phyloP scores from a whole-genome alignment of 2,797 vertebrate genomes.

The Takifugu ocellatus region DNA sequence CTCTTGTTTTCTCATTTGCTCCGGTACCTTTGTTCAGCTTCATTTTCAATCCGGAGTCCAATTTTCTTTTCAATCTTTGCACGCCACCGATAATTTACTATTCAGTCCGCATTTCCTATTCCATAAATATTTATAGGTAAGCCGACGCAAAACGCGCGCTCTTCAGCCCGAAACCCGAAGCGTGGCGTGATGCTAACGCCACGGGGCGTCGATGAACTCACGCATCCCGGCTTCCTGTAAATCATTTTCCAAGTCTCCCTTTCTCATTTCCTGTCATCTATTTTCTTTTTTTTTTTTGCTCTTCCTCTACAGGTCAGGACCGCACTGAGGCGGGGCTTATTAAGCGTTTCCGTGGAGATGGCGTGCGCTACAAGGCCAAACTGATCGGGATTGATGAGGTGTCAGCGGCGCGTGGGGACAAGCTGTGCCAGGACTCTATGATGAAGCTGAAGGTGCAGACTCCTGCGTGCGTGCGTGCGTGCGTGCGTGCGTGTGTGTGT shows the following conservation, averaged over 20 bases:
- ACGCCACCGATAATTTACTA: slow-evolving; percentile 47
- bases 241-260: slow-evolving; percentile 16
- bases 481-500: slow-evolving; percentile 13
- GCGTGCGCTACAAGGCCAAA: slow-evolving; percentile 96
- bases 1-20: slow-evolving; percentile 40
- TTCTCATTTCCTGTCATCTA: slow-evolving; percentile 13
- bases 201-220: slow-evolving; percentile 24
- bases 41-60: slow-evolving; percentile 51
- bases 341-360: slow-evolving; percentile 97
- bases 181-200: slow-evolving; percentile 17
- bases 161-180: slow-evolving; percentile 9
- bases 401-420: slow-evolving; percentile 95
- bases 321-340: slow-evolving; percentile 95
- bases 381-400: slow-evolving; percentile 97
- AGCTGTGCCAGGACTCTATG: slow-evolving; percentile 99
- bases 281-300: slow-evolving; percentile 10
- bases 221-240: slow-evolving; percentile 33
- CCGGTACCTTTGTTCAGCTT: slow-evolving; percentile 19
- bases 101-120: slow-evolving; percentile 53
- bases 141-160: background rate
- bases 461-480: slow-evolving; percentile 18
- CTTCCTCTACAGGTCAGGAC: slow-evolving; percentile 85
- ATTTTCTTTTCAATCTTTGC: slow-evolving; percentile 39
- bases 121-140: slow-evolving; percentile 61
- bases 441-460: slow-evolving; percentile 95